A percentile compares a stretch with the other conserved stretches of the same genome.
These are phyloP conservation scores for Orius laevigatus DNA, from an alignment of 1,140 invertebrate species.

Conservation along the genomic window DNA sequence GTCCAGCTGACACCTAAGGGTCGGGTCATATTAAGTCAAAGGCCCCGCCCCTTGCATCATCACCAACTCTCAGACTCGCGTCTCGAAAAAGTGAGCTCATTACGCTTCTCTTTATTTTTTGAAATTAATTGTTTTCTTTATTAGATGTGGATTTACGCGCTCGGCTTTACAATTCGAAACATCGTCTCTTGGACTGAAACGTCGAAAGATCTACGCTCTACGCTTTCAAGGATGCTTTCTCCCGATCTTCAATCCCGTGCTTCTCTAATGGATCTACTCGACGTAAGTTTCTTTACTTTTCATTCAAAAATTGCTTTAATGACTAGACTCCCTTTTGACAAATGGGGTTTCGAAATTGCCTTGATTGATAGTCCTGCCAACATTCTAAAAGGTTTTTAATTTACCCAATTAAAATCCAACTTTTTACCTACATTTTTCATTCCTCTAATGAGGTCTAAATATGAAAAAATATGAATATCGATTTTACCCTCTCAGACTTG, in stretches of 20 bases:
- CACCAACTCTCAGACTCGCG: conserved; percentile 32
- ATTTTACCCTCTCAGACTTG: too few species aligned
- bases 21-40: conserved; percentile 27
- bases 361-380: too few species aligned
- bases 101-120: neutral
- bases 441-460: too few species aligned
- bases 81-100: conserved; percentile 31
- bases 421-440: too few species aligned
- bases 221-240: conserved; percentile 36
- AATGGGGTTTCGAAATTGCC: too few species aligned
- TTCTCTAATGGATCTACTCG: conserved; percentile 39
- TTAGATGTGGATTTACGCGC: conserved; percentile 43
- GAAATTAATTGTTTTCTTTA: conserved; percentile 19
- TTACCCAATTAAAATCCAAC: too few species aligned
- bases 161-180: conserved; percentile 34
- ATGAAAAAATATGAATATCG: too few species aligned
- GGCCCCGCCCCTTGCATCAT: conserved; percentile 15
- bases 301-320: too few species aligned
- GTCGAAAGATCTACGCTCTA: conserved; percentile 33
- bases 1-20: conserved; percentile 34
- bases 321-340: too few species aligned
- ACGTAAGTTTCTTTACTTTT: conserved; percentile 29
- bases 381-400: too few species aligned
- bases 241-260: conserved; percentile 32
- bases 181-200: conserved; percentile 31